Percentiles rank a stretch among this genome's conserved stretches.
Conservation (phyloP, 2,888 invertebrate species). For the Lithophane ornitopus region DNA sequence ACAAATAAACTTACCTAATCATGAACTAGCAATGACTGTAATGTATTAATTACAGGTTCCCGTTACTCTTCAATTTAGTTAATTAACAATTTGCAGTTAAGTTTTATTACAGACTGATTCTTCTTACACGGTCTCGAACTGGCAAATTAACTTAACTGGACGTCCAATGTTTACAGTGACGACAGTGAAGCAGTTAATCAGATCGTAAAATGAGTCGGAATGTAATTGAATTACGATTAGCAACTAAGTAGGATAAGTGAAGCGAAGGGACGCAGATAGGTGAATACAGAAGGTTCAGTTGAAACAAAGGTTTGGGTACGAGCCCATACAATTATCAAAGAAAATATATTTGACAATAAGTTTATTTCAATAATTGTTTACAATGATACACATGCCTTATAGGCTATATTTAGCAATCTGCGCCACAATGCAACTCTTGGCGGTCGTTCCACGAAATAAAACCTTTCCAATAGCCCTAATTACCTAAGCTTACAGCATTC, state of each 20-base stretch:
- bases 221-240: slow-evolving; percentile 47
- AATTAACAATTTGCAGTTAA: slow-evolving; percentile 39
- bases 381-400: background rate
- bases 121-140: background rate
- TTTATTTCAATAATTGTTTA: background rate
- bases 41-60: slow-evolving; percentile 24
- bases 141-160: slow-evolving; percentile 7
- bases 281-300: slow-evolving; percentile 21
- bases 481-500: background rate
- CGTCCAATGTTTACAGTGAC: slow-evolving; percentile 42
- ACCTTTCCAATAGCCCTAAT: background rate
- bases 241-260: slow-evolving; percentile 31
- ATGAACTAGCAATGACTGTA: slow-evolving; percentile 27
- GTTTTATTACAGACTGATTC: slow-evolving; percentile 22
- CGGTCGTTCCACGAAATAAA: background rate
- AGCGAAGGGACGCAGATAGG: background rate
- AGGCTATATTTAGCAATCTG: background rate
- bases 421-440: background rate
- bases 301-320: background rate
- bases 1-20: slow-evolving; percentile 52
- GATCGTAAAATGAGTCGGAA: slow-evolving; percentile 38
- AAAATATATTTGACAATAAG: background rate
- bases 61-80: slow-evolving; percentile 17
- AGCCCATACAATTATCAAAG: background rate
- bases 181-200: slow-evolving; percentile 21